Conservation (phyloP, 2,888 invertebrate genomes). For the Drosophila subsilvestris region DNA sequence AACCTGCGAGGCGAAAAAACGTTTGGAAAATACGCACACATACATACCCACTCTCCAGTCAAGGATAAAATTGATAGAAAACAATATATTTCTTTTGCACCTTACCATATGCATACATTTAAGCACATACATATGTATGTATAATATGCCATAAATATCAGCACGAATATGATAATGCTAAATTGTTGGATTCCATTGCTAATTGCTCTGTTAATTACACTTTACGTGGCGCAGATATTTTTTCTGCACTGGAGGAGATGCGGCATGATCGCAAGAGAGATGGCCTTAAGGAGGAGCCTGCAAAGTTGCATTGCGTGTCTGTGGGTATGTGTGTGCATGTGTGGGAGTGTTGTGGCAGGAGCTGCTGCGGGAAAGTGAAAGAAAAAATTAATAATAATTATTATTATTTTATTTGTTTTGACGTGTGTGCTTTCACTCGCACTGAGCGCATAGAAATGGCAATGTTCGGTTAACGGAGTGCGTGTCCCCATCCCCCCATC, state of each 20-base stretch:
- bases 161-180: slow-evolving; percentile 55
- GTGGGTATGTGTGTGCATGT: slow-evolving; percentile 22
- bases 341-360: slow-evolving; percentile 18
- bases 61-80: not conserved
- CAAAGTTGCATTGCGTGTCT: slow-evolving; percentile 11
- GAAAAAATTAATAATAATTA: slow-evolving; percentile 39
- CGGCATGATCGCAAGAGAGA: not conserved
- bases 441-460: slow-evolving; percentile 35
- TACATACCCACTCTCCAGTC: not conserved
- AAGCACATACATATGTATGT: not conserved
- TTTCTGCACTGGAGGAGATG: not conserved
- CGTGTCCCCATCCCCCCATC: slow-evolving; percentile 36
- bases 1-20: not conserved
- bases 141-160: slow-evolving; percentile 37
- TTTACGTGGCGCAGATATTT: not conserved
- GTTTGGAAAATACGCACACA: slow-evolving; percentile 7
- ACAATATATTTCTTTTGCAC: not conserved
- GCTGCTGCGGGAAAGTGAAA: slow-evolving; percentile 63
- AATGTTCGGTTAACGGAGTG: slow-evolving; percentile 59
- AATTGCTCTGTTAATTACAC: slow-evolving; percentile 63
- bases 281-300: not conserved
- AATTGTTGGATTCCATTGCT: slow-evolving; percentile 52
- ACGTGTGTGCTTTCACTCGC: slow-evolving; percentile 62
- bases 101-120: not conserved
- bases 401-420: slow-evolving; percentile 13